phyloP scores from a whole-genome alignment of 2,113 vertebrate genomes.

The Dromiciops gliroides region DNA sequence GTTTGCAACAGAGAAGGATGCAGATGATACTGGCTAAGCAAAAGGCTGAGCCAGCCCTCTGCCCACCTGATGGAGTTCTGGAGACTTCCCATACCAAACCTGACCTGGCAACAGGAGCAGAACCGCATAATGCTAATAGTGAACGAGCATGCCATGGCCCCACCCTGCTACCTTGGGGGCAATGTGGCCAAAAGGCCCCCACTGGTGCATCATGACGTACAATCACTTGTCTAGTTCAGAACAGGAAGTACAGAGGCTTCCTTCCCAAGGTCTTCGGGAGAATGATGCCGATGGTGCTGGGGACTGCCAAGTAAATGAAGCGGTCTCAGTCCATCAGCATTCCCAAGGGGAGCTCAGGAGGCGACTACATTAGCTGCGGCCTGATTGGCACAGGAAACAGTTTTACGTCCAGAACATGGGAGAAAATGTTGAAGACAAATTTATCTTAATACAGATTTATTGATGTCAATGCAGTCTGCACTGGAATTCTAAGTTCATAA shows the following conservation, averaged over 20 bases:
- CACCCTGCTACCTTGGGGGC: not conserved
- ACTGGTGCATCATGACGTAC: rapidly evolving
- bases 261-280: too few species aligned
- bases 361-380: not conserved
- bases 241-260: rapidly evolving
- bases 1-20: not conserved
- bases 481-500: not conserved
- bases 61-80: not conserved
- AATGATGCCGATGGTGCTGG: not conserved
- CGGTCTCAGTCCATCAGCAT: not conserved
- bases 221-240: not conserved
- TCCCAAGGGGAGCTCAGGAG: not conserved
- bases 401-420: not conserved
- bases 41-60: not conserved
- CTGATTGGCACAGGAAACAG: not conserved
- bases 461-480: too few species aligned
- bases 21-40: not conserved
- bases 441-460: not conserved
- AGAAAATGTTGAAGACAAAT: not conserved
- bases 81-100: not conserved
- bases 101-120: not conserved
- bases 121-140: not conserved
- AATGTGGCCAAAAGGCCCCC: not conserved
- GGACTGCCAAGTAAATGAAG: not conserved
- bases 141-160: not conserved